phyloP scores from a whole-genome alignment of 2,113 vertebrate genomes.

The Pygoscelis antarcticus region DNA sequence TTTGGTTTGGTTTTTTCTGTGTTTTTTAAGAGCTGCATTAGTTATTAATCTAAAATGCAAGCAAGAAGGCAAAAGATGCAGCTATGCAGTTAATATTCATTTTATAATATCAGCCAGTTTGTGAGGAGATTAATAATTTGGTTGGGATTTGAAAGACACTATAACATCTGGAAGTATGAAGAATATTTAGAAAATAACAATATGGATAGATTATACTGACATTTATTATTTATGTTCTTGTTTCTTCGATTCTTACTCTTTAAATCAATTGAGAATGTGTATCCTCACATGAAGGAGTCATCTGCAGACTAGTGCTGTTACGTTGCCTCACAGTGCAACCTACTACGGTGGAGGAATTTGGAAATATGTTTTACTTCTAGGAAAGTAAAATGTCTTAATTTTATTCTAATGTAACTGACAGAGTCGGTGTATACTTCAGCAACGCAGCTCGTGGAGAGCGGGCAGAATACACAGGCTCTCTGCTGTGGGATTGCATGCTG shows the following conservation, averaged over 20 bases:
- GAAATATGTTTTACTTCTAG: background rate
- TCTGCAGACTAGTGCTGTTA: background rate
- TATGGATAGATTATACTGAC: background rate
- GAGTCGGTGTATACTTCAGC: background rate
- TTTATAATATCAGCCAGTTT: background rate
- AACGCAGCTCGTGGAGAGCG: background rate
- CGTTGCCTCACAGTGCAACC: background rate
- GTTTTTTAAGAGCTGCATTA: background rate
- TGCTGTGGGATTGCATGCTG: background rate
- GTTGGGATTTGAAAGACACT: background rate
- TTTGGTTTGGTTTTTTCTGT: background rate
- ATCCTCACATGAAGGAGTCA: background rate
- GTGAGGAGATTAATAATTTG: background rate
- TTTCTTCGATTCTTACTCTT: background rate
- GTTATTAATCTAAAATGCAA: slow-evolving; percentile 14
- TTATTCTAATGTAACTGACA: background rate
- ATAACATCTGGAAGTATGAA: background rate
- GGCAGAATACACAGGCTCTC: background rate
- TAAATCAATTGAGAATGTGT: background rate
- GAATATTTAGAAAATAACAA: background rate
- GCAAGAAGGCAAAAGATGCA: background rate
- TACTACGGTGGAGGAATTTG: background rate
- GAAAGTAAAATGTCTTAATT: background rate
- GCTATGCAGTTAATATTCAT: background rate
- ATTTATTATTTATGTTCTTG: background rate